phyloP scores from a whole-genome alignment of 1,140 invertebrate species.

The Oedothorax gibbosus region DNA sequence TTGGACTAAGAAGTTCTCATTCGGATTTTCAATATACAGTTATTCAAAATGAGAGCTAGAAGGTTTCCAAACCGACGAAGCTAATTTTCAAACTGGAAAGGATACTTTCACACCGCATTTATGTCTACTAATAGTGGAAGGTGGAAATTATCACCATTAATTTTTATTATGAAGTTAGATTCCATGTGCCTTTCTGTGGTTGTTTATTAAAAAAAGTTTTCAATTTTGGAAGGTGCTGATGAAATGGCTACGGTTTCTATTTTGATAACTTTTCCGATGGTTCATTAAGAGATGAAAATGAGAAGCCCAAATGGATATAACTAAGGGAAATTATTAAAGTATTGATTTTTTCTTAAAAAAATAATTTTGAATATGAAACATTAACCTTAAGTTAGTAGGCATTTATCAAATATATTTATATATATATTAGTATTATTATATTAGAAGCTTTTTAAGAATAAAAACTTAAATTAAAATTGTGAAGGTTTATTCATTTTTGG shows the following conservation, averaged over 20 bases:
- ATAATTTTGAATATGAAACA: too few species aligned
- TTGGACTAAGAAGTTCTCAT: too few species aligned
- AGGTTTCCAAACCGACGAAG: background rate
- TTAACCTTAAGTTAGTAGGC: too few species aligned
- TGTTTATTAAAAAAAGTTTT: conserved; percentile 20
- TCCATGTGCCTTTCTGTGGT: too few species aligned
- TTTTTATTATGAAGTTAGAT: conserved; percentile 48
- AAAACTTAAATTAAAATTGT: too few species aligned
- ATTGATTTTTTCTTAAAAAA: too few species aligned
- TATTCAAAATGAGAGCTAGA: background rate
- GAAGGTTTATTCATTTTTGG: too few species aligned
- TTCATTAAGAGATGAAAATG: background rate
- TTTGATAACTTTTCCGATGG: background rate
- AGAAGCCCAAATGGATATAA: too few species aligned
- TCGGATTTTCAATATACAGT: background rate
- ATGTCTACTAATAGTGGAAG: conserved; percentile 33
- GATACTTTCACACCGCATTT: conserved; percentile 50
- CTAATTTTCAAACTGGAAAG: conserved; percentile 51
- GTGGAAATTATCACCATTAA: conserved; percentile 56
- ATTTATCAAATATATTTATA: too few species aligned
- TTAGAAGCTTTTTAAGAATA: too few species aligned
- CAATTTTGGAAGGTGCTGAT: background rate
- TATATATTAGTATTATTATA: too few species aligned
- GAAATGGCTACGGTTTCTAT: conserved; percentile 23
- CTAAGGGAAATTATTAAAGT: too few species aligned